Percentiles rank a stretch among this genome's conserved stretches.
Conservation (phyloP, 2,113 vertebrate genomes). For the Alethe diademata region DNA sequence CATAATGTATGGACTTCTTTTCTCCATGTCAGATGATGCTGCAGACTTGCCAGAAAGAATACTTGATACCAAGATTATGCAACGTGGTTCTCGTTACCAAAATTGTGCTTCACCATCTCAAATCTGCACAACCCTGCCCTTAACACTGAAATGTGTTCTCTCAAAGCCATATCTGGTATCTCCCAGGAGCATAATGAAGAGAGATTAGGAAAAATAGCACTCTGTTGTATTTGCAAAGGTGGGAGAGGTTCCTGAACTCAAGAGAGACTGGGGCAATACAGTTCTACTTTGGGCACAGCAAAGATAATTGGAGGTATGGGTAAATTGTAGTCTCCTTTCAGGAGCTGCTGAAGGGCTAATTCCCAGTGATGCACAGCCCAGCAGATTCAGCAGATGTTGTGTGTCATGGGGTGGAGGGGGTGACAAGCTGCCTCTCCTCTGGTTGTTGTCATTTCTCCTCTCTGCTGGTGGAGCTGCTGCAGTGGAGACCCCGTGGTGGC, state of each 20-base stretch:
- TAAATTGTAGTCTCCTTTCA: neutral
- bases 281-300: neutral
- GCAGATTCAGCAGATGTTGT: neutral
- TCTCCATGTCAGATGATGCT: neutral
- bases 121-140: neutral
- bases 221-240: neutral
- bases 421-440: neutral
- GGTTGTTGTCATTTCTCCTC: neutral
- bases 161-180: neutral
- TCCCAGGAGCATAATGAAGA: neutral
- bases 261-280: neutral
- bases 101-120: neutral
- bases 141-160: neutral
- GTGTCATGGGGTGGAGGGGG: neutral
- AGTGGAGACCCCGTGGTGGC: neutral
- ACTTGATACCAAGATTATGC: neutral
- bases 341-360: neutral
- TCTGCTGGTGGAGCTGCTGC: neutral
- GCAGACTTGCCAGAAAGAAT: neutral
- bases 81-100: neutral
- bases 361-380: neutral
- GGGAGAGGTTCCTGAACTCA: neutral
- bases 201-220: neutral
- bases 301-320: neutral
- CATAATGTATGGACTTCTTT: neutral